These are phyloP conservation scores for Pycnonotus jocosus DNA, from an alignment of 2,113 vertebrate genomes.

Conservation along the genomic window DNA sequence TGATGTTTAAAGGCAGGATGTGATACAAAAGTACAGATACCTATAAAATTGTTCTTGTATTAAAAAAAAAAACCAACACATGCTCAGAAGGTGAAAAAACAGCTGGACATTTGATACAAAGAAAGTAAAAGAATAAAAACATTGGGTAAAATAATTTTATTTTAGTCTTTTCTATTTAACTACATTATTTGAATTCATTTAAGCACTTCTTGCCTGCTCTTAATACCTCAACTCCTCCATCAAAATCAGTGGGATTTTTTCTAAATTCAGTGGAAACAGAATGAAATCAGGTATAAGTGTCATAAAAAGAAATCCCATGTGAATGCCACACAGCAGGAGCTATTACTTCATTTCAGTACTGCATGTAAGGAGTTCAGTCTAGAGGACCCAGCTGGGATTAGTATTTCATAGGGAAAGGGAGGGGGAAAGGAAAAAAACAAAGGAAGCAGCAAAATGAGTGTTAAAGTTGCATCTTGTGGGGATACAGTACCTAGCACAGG, in stretches of 20 bases:
- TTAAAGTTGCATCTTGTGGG: constrained; percentile 37
- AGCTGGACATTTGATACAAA: not conserved
- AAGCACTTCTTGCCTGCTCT: not conserved
- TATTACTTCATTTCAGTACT: not conserved
- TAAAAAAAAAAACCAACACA: not conserved
- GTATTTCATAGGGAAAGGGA: not conserved
- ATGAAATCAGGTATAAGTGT: not conserved
- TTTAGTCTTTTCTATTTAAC: not conserved
- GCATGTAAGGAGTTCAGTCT: not conserved
- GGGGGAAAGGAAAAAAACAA: not conserved
- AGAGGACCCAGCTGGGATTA: not conserved
- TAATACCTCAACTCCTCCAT: not conserved
- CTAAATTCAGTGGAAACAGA: not conserved
- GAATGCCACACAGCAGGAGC: not conserved
- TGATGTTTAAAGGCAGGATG: not conserved
- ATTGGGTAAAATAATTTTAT: not conserved
- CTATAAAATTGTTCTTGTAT: not conserved
- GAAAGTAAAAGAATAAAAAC: not conserved
- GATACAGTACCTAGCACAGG: constrained; percentile 92
- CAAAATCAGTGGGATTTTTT: not conserved
- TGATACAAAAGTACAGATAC: not conserved
- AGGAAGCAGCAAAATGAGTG: not conserved
- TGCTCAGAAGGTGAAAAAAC: not conserved
- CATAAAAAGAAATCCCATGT: not conserved
- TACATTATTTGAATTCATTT: not conserved